Evolutionary conservation across 2,888 invertebrate species (phyloP).

Genomic region (Ochropacha duplaris): DNA sequence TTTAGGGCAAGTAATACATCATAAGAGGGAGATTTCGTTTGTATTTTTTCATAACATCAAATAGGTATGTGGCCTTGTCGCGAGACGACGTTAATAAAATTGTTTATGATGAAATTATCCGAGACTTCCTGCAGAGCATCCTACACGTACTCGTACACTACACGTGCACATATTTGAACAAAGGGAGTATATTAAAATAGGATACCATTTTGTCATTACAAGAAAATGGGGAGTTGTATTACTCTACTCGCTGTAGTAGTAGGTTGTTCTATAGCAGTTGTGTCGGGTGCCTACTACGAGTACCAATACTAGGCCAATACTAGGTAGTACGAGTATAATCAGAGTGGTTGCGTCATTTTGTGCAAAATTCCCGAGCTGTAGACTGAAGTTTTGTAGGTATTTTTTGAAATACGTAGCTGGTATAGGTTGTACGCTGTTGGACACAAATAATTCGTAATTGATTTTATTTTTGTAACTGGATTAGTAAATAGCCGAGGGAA

Average conservation of each 20-base stretch:
- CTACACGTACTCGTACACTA: neutral
- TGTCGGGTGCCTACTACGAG: too few relatives aligned
- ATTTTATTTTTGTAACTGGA: too few relatives aligned
- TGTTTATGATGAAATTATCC: neutral
- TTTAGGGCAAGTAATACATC: neutral
- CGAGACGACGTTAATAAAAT: neutral
- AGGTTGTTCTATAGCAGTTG: neutral
- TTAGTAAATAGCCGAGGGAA: too few relatives aligned
- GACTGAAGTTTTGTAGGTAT: too few relatives aligned
- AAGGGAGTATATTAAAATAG: neutral
- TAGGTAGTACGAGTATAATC: too few relatives aligned
- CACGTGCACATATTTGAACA: neutral
- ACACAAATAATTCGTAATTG: too few relatives aligned
- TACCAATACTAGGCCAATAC: neutral
- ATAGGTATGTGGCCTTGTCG: neutral
- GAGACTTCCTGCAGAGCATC: neutral
- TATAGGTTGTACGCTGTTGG: too few relatives aligned
- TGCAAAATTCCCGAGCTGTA: too few relatives aligned
- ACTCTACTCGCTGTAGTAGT: neutral
- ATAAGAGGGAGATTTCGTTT: neutral
- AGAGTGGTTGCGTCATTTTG: too few relatives aligned
- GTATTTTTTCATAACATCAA: neutral
- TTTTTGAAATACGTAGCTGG: too few relatives aligned
- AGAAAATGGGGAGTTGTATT: conserved; percentile 20
- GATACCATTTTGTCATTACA: conserved; percentile 14